Conservation (phyloP, 2,797 vertebrate species). For the Anniella stebbinsi region DNA sequence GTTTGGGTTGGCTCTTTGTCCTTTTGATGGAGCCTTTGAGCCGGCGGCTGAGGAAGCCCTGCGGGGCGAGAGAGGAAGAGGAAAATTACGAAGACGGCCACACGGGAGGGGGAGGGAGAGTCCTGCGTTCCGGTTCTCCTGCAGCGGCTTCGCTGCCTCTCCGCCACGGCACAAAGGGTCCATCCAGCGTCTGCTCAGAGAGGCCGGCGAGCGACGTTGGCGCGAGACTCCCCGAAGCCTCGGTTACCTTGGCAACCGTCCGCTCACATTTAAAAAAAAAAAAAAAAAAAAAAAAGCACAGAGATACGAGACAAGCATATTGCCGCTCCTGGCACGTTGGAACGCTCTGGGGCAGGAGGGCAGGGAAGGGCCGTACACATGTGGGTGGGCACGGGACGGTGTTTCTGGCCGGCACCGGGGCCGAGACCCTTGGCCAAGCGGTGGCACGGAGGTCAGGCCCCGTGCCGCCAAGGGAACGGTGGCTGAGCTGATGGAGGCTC, state of each 20-base stretch:
- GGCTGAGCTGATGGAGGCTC: neutral
- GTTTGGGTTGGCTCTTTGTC: slow-evolving; percentile 99
- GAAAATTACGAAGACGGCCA: slow-evolving; percentile 30
- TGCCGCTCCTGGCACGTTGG: slow-evolving; percentile 46
- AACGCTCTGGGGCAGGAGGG: neutral
- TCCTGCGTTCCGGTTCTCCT: no score
- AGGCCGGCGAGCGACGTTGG: slow-evolving; percentile 79
- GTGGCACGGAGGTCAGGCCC: neutral
- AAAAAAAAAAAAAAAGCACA: slow-evolving; percentile 38
- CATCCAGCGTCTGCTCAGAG: slow-evolving; percentile 67
- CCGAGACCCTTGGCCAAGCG: no score
- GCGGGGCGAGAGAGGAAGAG: slow-evolving; percentile 75
- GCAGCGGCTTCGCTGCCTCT: slow-evolving; percentile 67
- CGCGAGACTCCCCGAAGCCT: slow-evolving; percentile 85
- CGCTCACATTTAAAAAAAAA: slow-evolving; percentile 82
- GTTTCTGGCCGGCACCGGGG: no score
- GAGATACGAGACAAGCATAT: slow-evolving; percentile 60
- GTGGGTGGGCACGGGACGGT: neutral
- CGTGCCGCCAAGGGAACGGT: neutral
- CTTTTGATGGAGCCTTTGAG: slow-evolving; percentile 98
- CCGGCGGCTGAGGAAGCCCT: slow-evolving; percentile 97
- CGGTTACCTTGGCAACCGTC: slow-evolving; percentile 92
- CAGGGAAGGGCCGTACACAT: neutral
- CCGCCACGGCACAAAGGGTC: slow-evolving; percentile 64
- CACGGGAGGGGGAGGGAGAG: slow-evolving; percentile 35